Conservation (phyloP, 2,888 invertebrate species). For the Drosophila longiperda region DNA sequence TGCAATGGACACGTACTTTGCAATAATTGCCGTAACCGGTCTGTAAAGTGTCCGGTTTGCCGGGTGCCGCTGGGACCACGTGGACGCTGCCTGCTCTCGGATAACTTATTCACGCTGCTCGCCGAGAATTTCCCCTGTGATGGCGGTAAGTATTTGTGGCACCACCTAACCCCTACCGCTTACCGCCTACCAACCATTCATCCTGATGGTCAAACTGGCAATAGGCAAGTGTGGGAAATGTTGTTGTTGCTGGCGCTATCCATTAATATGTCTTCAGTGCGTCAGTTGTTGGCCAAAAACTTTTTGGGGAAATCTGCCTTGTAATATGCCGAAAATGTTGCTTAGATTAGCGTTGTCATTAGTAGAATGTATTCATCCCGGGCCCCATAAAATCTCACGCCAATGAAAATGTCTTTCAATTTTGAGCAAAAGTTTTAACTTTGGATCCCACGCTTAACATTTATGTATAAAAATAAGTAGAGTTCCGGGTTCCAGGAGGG, state of each 20-base stretch:
- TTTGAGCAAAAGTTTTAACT: slow-evolving; percentile 23
- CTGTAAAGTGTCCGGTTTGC: slow-evolving; percentile 85
- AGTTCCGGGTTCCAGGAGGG: not conserved
- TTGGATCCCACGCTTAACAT: slow-evolving; percentile 1
- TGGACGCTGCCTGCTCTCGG: slow-evolving; percentile 85
- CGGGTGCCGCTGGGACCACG: slow-evolving; percentile 85
- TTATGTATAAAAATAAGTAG: slow-evolving; percentile 4
- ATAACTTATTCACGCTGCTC: slow-evolving; percentile 85
- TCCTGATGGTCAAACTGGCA: slow-evolving; percentile 15
- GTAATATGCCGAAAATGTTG: slow-evolving; percentile 51
- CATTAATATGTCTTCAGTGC: slow-evolving; percentile 65
- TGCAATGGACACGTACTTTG: slow-evolving; percentile 86
- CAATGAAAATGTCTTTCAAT: slow-evolving; percentile 31
- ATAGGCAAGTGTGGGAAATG: slow-evolving; percentile 29
- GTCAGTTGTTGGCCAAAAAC: slow-evolving; percentile 51
- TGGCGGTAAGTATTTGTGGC: slow-evolving; percentile 76
- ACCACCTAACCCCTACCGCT: not conserved
- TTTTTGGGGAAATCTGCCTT: slow-evolving; percentile 41
- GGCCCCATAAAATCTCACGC: slow-evolving; percentile 23
- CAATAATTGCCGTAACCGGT: slow-evolving; percentile 85
- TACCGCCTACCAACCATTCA: not conserved
- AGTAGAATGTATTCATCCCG: slow-evolving; percentile 34
- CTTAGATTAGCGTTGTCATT: slow-evolving; percentile 74
- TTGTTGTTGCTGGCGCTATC: slow-evolving; percentile 18
- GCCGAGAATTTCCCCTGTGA: slow-evolving; percentile 85